Evolutionary conservation across 2,113 vertebrate species (phyloP).

Genomic region (Athene cunicularia): DNA sequence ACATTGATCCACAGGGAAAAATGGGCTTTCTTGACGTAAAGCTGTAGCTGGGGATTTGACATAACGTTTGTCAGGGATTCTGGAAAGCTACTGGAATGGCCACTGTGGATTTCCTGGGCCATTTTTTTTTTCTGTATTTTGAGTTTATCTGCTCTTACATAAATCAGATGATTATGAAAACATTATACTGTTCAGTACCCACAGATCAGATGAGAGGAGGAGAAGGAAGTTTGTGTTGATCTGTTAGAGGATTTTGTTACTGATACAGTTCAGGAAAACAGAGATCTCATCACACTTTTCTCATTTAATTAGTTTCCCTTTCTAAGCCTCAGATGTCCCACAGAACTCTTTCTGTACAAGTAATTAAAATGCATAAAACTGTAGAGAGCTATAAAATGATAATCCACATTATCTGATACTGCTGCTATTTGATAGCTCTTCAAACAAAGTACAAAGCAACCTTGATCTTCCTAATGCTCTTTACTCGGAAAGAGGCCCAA

Average conservation of each 20-base stretch:
- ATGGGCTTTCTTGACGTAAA: not conserved
- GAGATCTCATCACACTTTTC: not conserved
- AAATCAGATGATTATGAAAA: slow-evolving; percentile 26
- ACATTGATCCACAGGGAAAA: not conserved
- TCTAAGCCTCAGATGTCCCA: not conserved
- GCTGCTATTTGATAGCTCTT: slow-evolving; percentile 23
- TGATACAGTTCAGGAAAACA: not conserved
- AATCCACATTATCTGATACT: slow-evolving; percentile 17
- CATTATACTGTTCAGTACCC: not conserved
- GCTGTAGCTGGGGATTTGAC: not conserved
- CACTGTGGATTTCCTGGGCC: not conserved
- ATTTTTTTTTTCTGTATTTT: not conserved
- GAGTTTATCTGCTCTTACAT: not conserved
- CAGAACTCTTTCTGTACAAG: not conserved
- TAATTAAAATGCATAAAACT: slow-evolving; percentile 20
- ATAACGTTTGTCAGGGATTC: not conserved
- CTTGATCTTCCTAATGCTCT: slow-evolving; percentile 20
- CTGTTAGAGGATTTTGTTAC: not conserved
- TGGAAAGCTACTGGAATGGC: slow-evolving; percentile 11
- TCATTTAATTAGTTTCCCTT: slow-evolving; percentile 26
- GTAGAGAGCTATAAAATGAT: not conserved
- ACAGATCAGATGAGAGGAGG: not conserved
- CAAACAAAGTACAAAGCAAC: slow-evolving; percentile 35
- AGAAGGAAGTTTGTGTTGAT: slow-evolving; percentile 3
- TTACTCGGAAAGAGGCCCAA: not conserved